Conservation (phyloP, 2,797 vertebrate species). For the Falco rusticolus region DNA sequence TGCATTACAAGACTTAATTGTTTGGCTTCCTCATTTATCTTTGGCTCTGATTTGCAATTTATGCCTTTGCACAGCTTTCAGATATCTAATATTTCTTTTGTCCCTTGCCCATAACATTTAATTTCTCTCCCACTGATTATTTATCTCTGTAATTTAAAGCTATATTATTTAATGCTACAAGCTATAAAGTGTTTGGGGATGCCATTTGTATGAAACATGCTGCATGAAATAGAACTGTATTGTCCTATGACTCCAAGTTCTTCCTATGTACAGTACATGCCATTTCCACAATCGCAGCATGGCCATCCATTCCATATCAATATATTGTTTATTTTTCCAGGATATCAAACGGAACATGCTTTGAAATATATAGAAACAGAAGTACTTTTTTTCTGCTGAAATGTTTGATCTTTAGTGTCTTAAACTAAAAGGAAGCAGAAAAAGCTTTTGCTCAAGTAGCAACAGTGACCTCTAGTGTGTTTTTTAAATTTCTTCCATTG, state of each 20-base stretch:
- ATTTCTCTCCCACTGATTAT: slow-evolving; percentile 60
- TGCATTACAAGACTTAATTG: slow-evolving; percentile 26
- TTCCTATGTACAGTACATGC: background rate
- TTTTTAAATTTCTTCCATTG: slow-evolving; percentile 71
- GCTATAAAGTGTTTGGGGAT: slow-evolving; percentile 42
- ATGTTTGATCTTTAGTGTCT: slow-evolving; percentile 54
- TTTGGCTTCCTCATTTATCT: slow-evolving; percentile 37
- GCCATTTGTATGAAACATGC: slow-evolving; percentile 41
- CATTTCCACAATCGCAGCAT: background rate
- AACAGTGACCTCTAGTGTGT: slow-evolving; percentile 99
- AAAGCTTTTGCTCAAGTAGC: slow-evolving; percentile 81
- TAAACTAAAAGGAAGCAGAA: slow-evolving; percentile 20
- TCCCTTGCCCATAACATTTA: slow-evolving; percentile 49
- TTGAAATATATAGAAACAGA: slow-evolving; percentile 54
- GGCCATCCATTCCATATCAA: background rate
- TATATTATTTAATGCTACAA: slow-evolving; percentile 62
- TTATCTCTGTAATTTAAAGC: slow-evolving; percentile 62
- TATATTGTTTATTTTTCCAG: slow-evolving; percentile 53
- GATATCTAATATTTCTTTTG: slow-evolving; percentile 44
- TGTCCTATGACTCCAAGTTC: slow-evolving; percentile 17
- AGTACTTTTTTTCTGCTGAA: slow-evolving; percentile 23
- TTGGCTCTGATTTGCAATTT: slow-evolving; percentile 44
- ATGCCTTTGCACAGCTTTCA: slow-evolving; percentile 26
- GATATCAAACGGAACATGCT: slow-evolving; percentile 39
- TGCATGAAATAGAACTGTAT: slow-evolving; percentile 5